Percentiles rank a stretch among this genome's conserved stretches.
Evolutionary conservation across 2,888 invertebrate species (phyloP).

Genomic region (Adelognathus sp.): DNA sequence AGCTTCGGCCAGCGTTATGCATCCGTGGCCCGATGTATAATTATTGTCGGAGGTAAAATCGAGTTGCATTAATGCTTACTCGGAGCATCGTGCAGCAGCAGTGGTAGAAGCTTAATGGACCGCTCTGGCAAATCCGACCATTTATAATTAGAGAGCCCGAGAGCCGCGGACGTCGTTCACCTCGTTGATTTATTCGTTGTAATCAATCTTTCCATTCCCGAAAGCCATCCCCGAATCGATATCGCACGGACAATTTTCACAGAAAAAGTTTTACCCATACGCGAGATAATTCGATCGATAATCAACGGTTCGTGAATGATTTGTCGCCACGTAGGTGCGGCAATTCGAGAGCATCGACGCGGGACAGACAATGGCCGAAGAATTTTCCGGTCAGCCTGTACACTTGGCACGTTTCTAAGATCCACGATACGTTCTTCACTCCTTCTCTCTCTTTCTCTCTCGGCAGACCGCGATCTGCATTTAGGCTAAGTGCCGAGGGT

Average conservation of each 20-base stretch:
- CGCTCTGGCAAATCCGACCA: conserved; percentile 50
- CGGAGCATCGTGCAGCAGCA: background rate
- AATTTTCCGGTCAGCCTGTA: conserved; percentile 54
- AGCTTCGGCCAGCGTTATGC: conserved; percentile 22
- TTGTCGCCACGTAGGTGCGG: background rate
- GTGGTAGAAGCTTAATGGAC: conserved; percentile 33
- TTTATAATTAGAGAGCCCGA: conserved; percentile 55
- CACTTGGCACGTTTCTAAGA: conserved; percentile 55
- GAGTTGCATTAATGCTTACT: conserved; percentile 32
- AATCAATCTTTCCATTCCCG: conserved; percentile 35
- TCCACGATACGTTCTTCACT: conserved; percentile 55
- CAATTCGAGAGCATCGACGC: background rate
- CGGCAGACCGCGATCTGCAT: conserved; percentile 51
- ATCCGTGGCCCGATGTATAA: conserved; percentile 39
- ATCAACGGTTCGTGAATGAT: background rate
- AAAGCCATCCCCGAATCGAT: conserved; percentile 17
- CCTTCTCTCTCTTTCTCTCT: no score
- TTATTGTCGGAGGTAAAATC: conserved; percentile 31
- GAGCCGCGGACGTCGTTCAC: conserved; percentile 17
- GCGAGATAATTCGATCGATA: background rate
- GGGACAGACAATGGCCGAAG: conserved; percentile 12
- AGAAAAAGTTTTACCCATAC: background rate
- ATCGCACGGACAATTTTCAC: background rate
- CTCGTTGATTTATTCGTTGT: conserved; percentile 40
- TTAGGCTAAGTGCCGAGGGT: conserved; percentile 44